Percentiles rank a stretch among this genome's conserved stretches.
phyloP scores from a whole-genome alignment of 30 jellyfish, hydroid and myxozoan species.

The Morbakka virulenta region DNA sequence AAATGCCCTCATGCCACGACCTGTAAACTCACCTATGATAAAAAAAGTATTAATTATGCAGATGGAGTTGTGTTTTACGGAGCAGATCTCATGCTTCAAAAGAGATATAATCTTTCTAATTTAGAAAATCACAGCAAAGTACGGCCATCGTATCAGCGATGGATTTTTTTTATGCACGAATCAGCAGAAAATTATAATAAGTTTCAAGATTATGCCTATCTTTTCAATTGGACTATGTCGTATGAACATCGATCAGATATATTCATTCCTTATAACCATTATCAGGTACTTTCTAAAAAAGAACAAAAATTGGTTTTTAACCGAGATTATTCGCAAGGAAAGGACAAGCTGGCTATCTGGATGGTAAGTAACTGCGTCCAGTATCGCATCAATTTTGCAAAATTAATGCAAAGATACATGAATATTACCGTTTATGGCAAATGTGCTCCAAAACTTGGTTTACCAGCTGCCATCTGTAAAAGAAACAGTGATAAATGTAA shows the following conservation, averaged over 20 bases:
- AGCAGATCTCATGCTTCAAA: too few species aligned
- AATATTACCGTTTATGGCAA: conserved; percentile 79
- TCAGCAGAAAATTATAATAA: conserved; percentile 31
- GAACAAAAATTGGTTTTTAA: too few species aligned
- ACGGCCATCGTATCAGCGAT: conserved; percentile 59
- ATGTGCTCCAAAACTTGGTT: conserved; percentile 50
- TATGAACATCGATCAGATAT: conserved; percentile 69
- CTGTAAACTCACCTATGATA: conserved; percentile 73
- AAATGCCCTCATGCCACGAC: conserved; percentile 42
- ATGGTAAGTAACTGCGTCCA: conserved; percentile 63
- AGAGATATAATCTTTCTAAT: conserved; percentile 28
- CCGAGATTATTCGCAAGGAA: conserved; percentile 59
- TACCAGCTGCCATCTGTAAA: conserved; percentile 52
- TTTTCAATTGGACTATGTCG: conserved; percentile 89
- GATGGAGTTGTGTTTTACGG: conserved; percentile 81
- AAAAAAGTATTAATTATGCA: conserved; percentile 40
- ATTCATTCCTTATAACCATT: conserved; percentile 48
- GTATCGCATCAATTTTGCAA: conserved; percentile 52
- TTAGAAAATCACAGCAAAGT: conserved; percentile 20
- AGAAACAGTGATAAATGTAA: conserved; percentile 30
- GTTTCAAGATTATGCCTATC: conserved; percentile 43
- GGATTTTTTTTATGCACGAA: conserved; percentile 93
- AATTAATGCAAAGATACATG: conserved; percentile 59
- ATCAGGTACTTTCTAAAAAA: neutral
- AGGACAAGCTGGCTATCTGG: conserved; percentile 55